Evolutionary conservation across 2,888 invertebrate genomes (phyloP).

Genomic region (Hydriomena furcata): DNA sequence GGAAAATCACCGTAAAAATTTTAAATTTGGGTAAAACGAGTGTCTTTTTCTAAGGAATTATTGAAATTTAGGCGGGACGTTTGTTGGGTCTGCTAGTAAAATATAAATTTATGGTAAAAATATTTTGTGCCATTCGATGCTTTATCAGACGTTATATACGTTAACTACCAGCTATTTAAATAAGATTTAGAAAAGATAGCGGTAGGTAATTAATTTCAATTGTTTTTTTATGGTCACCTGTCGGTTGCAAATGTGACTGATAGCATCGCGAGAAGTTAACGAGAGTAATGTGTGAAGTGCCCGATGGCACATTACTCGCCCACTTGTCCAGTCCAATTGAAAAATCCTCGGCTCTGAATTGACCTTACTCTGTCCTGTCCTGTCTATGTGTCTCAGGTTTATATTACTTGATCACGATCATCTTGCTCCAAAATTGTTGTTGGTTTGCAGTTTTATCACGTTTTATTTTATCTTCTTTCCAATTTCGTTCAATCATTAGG

Average conservation of each 20-base stretch:
- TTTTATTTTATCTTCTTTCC: slow-evolving; percentile 13
- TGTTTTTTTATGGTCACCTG: slow-evolving; percentile 43
- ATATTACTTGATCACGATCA: slow-evolving; percentile 15
- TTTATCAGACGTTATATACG: too few species aligned
- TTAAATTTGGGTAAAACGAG: too few species aligned
- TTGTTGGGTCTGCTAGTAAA: too few species aligned
- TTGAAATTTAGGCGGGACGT: too few species aligned
- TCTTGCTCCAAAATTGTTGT: slow-evolving; percentile 17
- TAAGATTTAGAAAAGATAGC: too few species aligned
- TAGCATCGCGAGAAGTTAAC: slow-evolving; percentile 55
- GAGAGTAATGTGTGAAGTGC: slow-evolving; percentile 63
- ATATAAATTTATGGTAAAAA: too few species aligned
- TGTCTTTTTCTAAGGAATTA: too few species aligned
- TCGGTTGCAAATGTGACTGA: slow-evolving; percentile 50
- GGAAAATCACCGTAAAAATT: too few species aligned
- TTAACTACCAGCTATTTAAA: too few species aligned
- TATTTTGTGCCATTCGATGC: too few species aligned
- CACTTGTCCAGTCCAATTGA: slow-evolving; percentile 70
- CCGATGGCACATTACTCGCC: slow-evolving; percentile 56
- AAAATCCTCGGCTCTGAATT: slow-evolving; percentile 61
- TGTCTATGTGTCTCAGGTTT: slow-evolving; percentile 21
- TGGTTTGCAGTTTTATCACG: slow-evolving; percentile 13
- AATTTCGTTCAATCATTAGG: slow-evolving; percentile 14
- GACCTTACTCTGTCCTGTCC: slow-evolving; percentile 67
- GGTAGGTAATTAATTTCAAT: too few species aligned